Percentiles rank a stretch among this genome's conserved stretches.
Conservation (phyloP, 1,140 invertebrate genomes). For the Mamestra configurata region DNA sequence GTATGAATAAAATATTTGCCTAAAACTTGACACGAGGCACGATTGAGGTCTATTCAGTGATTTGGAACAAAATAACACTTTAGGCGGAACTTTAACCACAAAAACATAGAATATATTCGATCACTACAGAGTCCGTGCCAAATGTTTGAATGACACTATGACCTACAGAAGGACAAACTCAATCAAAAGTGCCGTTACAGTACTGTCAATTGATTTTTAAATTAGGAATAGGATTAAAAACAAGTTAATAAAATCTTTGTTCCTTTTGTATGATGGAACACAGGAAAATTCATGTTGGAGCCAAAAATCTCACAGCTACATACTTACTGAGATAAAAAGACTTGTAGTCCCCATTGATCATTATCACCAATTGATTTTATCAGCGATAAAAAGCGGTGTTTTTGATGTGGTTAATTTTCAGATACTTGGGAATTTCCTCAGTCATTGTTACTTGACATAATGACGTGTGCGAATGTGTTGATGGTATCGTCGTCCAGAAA, state of each 20-base stretch:
- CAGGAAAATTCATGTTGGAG: not conserved
- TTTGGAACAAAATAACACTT: not conserved
- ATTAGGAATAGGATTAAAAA: not conserved
- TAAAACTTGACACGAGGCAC: not conserved
- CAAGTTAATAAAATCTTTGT: not conserved
- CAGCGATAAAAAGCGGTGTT: not conserved
- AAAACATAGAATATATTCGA: not conserved
- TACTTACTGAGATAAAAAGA: too few species aligned
- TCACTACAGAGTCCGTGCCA: not conserved
- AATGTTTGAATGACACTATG: not conserved
- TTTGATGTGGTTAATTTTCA: not conserved
- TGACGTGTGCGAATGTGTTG: conserved; percentile 16
- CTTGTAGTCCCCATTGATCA: too few species aligned
- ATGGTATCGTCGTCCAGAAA: not conserved
- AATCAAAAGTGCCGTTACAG: conserved; percentile 11
- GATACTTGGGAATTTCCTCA: not conserved
- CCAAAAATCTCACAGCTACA: too few species aligned
- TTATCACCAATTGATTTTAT: not conserved
- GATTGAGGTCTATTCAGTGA: not conserved
- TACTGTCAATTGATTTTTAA: not conserved
- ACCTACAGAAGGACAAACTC: conserved; percentile 3
- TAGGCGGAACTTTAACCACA: not conserved
- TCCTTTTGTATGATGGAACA: too few species aligned
- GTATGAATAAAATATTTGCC: not conserved
- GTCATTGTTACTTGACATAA: conserved; percentile 6